Conservation (phyloP, 2,888 invertebrate species). For the Lasioglossum figueresi region DNA sequence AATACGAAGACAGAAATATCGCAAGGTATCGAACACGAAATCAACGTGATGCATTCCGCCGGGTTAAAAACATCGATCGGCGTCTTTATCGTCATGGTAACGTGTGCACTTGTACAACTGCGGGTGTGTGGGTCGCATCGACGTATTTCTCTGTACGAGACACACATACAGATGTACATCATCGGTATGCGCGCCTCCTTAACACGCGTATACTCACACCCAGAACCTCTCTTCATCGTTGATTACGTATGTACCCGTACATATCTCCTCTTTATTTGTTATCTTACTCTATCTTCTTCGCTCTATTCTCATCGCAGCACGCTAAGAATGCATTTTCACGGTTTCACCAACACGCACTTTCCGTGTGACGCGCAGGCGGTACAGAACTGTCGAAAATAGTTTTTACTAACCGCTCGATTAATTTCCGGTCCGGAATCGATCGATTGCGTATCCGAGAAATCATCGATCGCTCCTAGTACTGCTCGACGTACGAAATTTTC, state of each 20-base stretch:
- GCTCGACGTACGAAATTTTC: background rate
- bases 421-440: constrained; percentile 11
- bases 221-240: background rate
- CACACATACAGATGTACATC: no score
- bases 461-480: background rate
- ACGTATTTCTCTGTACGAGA: constrained; percentile 13
- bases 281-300: constrained; percentile 61
- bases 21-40: constrained; percentile 58
- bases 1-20: constrained; percentile 63
- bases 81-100: constrained; percentile 75
- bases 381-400: constrained; percentile 34
- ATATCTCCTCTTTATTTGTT: constrained; percentile 61
- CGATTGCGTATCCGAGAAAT: background rate
- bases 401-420: constrained; percentile 25
- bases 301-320: constrained; percentile 68
- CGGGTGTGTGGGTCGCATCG: constrained; percentile 35
- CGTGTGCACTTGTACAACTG: constrained; percentile 69
- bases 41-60: constrained; percentile 64
- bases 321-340: constrained; percentile 69
- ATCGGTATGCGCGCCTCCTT: background rate
- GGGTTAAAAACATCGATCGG: constrained; percentile 72
- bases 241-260: constrained; percentile 40
- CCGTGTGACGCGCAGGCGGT: constrained; percentile 46
- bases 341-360: constrained; percentile 58
- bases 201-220: background rate